Base-by-base conservation (phyloP, 2,888 invertebrate species). In the Eupithecia tripunctaria region DNA sequence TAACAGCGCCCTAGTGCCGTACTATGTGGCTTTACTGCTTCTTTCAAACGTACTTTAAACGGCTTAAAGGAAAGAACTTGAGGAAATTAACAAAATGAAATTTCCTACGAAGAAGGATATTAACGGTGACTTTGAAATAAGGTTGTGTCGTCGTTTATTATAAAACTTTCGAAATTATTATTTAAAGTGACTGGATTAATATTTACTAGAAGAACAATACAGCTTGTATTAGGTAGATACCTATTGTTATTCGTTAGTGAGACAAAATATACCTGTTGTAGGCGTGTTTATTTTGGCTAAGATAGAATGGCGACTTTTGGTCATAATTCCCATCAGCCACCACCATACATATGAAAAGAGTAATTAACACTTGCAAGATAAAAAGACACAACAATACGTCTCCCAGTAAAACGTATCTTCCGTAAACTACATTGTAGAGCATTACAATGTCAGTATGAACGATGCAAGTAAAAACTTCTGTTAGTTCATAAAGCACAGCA, bases 11-110 rank as follows among this genome's bases (percentile, higher is more conserved):
- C 75, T 72, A 72, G 72, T 67, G 65, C 72, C 75, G 71, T 74
- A 78, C 82, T 81, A 74, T 81, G 72, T 80, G 81, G 76, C 80
- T 79, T 78, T 76, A 80, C 77, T 71, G 72, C 77, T 72, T 72
- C 75, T 56, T 60, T 75, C 68, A 47, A 63, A 77, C 73, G 70
- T 75, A 62, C 71, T 73, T 73, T 73, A 68, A 73, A 75, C 62
- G 67, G 65, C 69, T 70, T 60, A 38, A 67, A 71, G 36, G 64
- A 73, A 71, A 70, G 71, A 73, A 69, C 70, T 68, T 63, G 29
- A 69, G 71, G 70, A 76, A 71, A 69, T 76, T 71, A 69, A 71
- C 66, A 70, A 65, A 72, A 75, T 70, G 47, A 68, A 69, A 63
- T 67, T 68, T 64, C 63, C 51, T 38, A 18, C 18, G 1, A 60